These are phyloP conservation scores for Orchestes rusci DNA, from an alignment of 2,888 invertebrate species.

Conservation along the genomic window DNA sequence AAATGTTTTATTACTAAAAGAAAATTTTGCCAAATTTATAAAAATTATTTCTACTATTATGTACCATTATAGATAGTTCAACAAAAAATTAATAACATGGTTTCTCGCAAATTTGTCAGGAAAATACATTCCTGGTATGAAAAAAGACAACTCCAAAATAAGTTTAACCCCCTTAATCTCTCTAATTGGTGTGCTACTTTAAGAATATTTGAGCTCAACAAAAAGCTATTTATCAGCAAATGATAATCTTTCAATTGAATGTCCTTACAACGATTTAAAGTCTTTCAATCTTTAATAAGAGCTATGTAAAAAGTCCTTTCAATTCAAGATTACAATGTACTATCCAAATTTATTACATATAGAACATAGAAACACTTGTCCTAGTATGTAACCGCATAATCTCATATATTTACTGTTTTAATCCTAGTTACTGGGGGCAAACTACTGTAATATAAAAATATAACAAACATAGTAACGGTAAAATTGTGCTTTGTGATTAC, in stretches of 20 bases:
- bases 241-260: too few species aligned
- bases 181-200: too few species aligned
- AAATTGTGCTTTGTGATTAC: slow-evolving; percentile 12
- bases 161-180: too few species aligned
- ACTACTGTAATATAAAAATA: slow-evolving; percentile 6
- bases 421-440: slow-evolving; percentile 8
- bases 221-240: too few species aligned
- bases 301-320: too few species aligned
- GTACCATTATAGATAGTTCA: slow-evolving; percentile 14
- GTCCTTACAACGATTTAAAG: too few species aligned
- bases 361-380: slow-evolving; percentile 9
- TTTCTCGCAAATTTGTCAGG: slow-evolving; percentile 8
- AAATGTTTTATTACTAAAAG: slow-evolving; percentile 10
- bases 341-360: slow-evolving; percentile 5
- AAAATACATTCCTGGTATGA: slow-evolving; percentile 15
- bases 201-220: too few species aligned
- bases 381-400: slow-evolving; percentile 6
- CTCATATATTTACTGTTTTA: slow-evolving; percentile 5
- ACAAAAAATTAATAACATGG: slow-evolving; percentile 13
- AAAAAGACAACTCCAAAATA: too few species aligned
- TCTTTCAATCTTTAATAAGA: too few species aligned
- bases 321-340: too few species aligned
- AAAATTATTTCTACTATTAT: slow-evolving; percentile 13
- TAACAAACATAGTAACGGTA: slow-evolving; percentile 8
- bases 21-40: slow-evolving; percentile 18